These are phyloP conservation scores for Polyommatus icarus DNA, from an alignment of 2,888 invertebrate species.

Conservation along the genomic window DNA sequence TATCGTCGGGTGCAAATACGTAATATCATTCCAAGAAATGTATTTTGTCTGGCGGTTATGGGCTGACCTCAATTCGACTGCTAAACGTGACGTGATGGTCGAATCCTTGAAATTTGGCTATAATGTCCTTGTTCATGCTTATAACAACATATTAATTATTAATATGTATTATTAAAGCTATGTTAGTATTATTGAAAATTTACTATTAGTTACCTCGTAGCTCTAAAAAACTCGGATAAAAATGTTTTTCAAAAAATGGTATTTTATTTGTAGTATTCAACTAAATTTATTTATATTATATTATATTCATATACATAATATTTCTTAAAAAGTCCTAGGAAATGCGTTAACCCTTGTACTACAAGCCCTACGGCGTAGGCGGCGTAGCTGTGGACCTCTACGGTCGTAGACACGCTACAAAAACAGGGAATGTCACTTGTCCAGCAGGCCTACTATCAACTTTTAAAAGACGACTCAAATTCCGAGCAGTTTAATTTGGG, in stretches of 20 bases:
- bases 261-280: too few relatives aligned
- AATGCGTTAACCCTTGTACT: not conserved
- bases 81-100: not conserved
- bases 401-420: not conserved
- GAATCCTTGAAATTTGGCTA: not conserved
- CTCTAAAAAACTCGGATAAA: not conserved
- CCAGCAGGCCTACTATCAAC: too few relatives aligned
- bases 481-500: too few relatives aligned
- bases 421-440: not conserved
- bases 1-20: not conserved
- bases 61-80: constrained; percentile 22
- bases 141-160: not conserved
- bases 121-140: not conserved
- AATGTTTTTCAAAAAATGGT: too few relatives aligned
- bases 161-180: not conserved
- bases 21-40: constrained; percentile 17
- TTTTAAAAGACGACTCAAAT: too few relatives aligned
- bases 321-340: not conserved
- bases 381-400: not conserved
- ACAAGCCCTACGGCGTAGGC: not conserved
- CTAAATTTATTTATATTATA: not conserved
- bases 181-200: not conserved
- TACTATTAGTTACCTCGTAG: not conserved
- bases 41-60: constrained; percentile 26
- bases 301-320: too few relatives aligned